A percentile compares a stretch with the other conserved stretches of the same genome.
Evolutionary conservation across 2,888 invertebrate genomes (phyloP).

Genomic region (Silvanus unidentatus): DNA sequence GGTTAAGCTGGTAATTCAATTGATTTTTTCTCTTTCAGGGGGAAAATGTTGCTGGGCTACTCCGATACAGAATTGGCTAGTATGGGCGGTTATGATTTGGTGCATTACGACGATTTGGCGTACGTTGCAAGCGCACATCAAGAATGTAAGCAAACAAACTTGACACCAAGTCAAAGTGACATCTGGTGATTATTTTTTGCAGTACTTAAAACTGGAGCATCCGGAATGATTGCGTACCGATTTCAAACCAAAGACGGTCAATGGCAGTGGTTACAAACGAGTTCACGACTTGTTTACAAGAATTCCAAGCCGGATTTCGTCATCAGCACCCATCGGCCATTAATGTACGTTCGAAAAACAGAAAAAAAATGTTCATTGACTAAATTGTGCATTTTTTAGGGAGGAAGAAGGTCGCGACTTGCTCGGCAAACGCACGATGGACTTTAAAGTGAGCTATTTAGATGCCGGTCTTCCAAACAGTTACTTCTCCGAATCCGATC

Average conservation of each 20-base stretch:
- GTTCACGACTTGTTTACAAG: slow-evolving; percentile 95
- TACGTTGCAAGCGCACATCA: slow-evolving; percentile 99
- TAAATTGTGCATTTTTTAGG: slow-evolving; percentile 48
- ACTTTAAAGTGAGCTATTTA: slow-evolving; percentile 96
- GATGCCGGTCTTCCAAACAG: slow-evolving; percentile 88
- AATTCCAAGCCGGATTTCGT: slow-evolving; percentile 99
- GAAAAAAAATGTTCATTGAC: too few relatives aligned
- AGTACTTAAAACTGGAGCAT: slow-evolving; percentile 98
- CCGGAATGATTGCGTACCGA: slow-evolving; percentile 98
- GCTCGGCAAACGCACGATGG: slow-evolving; percentile 96
- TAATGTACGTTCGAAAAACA: slow-evolving; percentile 70
- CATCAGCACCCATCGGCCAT: slow-evolving; percentile 95
- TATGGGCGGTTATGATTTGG: slow-evolving; percentile 95
- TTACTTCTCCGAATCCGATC: slow-evolving; percentile 84
- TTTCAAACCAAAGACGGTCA: slow-evolving; percentile 90
- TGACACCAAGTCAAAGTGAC: too few relatives aligned
- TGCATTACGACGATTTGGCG: slow-evolving; percentile 95
- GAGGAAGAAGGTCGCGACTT: slow-evolving; percentile 98
- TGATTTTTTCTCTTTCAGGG: slow-evolving; percentile 53
- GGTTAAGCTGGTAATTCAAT: background rate
- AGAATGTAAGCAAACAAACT: slow-evolving; percentile 82
- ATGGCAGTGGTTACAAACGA: slow-evolving; percentile 98
- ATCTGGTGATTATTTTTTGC: slow-evolving; percentile 33
- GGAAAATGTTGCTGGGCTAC: slow-evolving; percentile 91
- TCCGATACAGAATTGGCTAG: slow-evolving; percentile 85